Conservation (phyloP, 2,888 invertebrate genomes). For the Coelopa pilipes region DNA sequence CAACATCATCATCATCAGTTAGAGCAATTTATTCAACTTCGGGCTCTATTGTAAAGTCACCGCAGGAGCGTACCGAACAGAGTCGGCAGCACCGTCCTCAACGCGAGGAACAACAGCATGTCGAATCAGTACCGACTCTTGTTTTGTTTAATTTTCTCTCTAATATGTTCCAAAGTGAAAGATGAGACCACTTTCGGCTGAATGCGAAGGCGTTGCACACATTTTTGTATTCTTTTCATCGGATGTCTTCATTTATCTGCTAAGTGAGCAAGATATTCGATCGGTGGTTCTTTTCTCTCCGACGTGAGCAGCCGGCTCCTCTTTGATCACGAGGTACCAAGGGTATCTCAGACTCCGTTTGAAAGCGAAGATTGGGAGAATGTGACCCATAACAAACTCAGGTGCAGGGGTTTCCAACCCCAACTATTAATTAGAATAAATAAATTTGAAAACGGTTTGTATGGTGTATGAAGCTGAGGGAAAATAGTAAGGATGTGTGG, state of each 20-base stretch:
- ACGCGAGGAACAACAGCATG: background rate
- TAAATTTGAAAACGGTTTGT: no score
- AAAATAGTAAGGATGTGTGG: no score
- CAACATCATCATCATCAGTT: constrained; percentile 21
- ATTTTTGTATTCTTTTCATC: constrained; percentile 13
- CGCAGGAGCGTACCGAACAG: constrained; percentile 48
- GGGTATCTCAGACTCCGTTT: background rate
- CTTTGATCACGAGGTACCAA: constrained; percentile 23
- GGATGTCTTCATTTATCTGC: constrained; percentile 38
- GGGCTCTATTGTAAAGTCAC: constrained; percentile 42
- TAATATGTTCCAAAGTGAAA: constrained; percentile 48
- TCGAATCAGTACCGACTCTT: constrained; percentile 30
- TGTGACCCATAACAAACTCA: background rate
- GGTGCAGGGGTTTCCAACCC: no score
- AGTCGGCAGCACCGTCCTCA: background rate
- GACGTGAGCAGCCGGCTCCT: constrained; percentile 14
- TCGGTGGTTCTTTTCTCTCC: constrained; percentile 15
- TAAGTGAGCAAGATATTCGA: constrained; percentile 34
- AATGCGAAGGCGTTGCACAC: constrained; percentile 37
- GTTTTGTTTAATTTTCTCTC: constrained; percentile 36
- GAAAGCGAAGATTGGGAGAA: constrained; percentile 14
- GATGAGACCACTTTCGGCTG: constrained; percentile 51
- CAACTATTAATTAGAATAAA: background rate
- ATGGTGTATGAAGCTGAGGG: no score
- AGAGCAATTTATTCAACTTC: constrained; percentile 30